These are phyloP conservation scores for Trinectes maculatus DNA, from an alignment of 2,113 vertebrate species.

Conservation along the genomic window DNA sequence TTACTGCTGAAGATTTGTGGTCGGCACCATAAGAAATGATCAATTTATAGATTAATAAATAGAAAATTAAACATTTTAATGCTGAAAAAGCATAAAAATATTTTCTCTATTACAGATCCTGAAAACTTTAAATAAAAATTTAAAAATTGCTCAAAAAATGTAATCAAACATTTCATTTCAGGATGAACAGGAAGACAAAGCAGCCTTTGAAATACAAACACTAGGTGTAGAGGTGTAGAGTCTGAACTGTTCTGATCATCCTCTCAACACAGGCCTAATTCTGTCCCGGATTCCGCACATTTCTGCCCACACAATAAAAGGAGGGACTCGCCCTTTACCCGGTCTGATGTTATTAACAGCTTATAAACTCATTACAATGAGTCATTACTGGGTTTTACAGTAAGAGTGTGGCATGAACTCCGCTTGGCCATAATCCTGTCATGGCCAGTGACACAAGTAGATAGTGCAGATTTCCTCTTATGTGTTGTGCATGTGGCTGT, in stretches of 20 bases:
- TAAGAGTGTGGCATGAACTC: not conserved
- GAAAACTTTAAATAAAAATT: too few species aligned
- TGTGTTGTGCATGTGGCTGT: conserved; percentile 38
- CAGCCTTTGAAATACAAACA: conserved; percentile 82
- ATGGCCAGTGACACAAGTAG: not conserved
- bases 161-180: too few species aligned
- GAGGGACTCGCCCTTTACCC: conserved; percentile 6
- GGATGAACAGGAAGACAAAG: conserved; percentile 86
- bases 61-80: too few species aligned
- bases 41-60: too few species aligned
- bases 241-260: conserved; percentile 80
- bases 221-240: conserved; percentile 64
- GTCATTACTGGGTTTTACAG: not conserved
- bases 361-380: not conserved
- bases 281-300: conserved; percentile 30
- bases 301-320: conserved; percentile 21
- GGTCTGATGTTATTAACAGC: conserved; percentile 2
- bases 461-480: conserved; percentile 37
- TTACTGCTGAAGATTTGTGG: too few species aligned
- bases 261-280: conserved; percentile 58
- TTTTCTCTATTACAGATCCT: too few species aligned
- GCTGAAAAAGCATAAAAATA: too few species aligned
- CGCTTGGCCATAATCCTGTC: not conserved
- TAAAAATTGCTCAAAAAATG: too few species aligned
- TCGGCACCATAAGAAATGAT: too few species aligned